Conservation (phyloP, 2,113 vertebrate species). For the Connochaetes taurinus region DNA sequence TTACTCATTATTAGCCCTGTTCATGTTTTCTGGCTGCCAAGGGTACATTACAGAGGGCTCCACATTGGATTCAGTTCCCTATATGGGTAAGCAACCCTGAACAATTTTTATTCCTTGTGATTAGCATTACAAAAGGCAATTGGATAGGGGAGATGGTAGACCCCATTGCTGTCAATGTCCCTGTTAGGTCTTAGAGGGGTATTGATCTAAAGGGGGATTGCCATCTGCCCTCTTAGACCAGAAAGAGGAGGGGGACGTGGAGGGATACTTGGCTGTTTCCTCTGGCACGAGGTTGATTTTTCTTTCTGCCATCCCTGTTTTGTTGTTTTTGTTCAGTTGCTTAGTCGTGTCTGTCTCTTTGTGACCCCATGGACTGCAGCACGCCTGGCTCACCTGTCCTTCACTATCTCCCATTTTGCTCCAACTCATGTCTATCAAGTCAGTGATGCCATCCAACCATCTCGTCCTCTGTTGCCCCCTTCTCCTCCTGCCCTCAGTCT, state of each 20-base stretch:
- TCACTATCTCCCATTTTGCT: neutral
- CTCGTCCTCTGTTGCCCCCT: neutral
- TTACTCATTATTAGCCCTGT: neutral
- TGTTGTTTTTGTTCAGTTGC: neutral
- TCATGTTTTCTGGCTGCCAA: neutral
- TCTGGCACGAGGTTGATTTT: neutral
- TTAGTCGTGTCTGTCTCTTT: neutral
- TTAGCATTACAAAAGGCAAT: neutral
- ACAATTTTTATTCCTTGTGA: neutral
- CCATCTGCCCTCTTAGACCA: neutral
- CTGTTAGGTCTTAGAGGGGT: neutral
- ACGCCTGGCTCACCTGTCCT: neutral
- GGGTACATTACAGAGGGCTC: neutral
- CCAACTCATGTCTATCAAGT: neutral
- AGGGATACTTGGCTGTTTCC: neutral
- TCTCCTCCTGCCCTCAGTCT: neutral
- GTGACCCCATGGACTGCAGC: neutral
- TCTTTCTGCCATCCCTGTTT: neutral
- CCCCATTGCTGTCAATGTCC: neutral
- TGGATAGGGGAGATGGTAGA: neutral
- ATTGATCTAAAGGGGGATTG: neutral
- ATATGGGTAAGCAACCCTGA: neutral
- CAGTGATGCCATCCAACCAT: neutral
- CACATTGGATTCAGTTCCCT: neutral
- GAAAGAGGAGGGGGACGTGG: neutral